A percentile compares a stretch with the other conserved stretches of the same genome.
Evolutionary conservation across 2,797 vertebrate genomes (phyloP).

Genomic region (Cichlasoma orientale): DNA sequence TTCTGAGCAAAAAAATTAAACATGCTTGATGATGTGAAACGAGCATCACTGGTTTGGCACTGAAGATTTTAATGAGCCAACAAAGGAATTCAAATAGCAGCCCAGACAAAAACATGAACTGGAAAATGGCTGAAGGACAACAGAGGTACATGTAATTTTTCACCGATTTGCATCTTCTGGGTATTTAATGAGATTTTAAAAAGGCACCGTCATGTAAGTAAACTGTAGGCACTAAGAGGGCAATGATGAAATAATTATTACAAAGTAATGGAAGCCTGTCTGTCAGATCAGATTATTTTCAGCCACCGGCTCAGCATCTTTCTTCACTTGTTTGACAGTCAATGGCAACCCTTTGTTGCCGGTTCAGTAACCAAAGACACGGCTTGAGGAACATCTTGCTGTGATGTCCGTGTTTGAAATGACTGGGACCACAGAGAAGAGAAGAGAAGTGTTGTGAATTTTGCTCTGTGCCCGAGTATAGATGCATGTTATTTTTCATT

Average conservation of each 20-base stretch:
- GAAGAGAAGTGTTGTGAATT: constrained; percentile 31
- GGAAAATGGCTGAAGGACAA: constrained; percentile 37
- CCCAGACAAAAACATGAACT: constrained; percentile 17
- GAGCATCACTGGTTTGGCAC: constrained; percentile 21
- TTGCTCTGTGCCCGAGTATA: constrained; percentile 19
- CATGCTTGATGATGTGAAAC: constrained; percentile 24
- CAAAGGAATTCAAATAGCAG: constrained; percentile 42
- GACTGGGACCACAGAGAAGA: constrained; percentile 32
- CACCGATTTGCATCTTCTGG: constrained; percentile 25
- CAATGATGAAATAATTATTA: constrained; percentile 40
- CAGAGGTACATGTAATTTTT: constrained; percentile 14
- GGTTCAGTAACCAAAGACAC: constrained; percentile 21
- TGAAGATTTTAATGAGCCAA: constrained; percentile 48
- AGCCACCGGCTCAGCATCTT: constrained; percentile 9
- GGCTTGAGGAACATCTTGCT: constrained; percentile 43
- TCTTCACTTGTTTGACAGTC: constrained; percentile 33
- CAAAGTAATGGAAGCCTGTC: constrained; percentile 51
- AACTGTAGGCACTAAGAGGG: constrained; percentile 8
- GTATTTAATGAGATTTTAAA: constrained; percentile 52
- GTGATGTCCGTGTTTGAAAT: constrained; percentile 45
- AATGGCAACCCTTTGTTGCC: constrained; percentile 8
- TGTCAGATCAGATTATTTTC: constrained; percentile 34
- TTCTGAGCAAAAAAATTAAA: not conserved
- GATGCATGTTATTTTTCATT: constrained; percentile 48
- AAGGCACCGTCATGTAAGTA: constrained; percentile 37